Evolutionary conservation across 2,113 vertebrate genomes (phyloP), one percentile per base, ranked within the genome.

Genomic region (Thryonomys swinderianus): DNA sequence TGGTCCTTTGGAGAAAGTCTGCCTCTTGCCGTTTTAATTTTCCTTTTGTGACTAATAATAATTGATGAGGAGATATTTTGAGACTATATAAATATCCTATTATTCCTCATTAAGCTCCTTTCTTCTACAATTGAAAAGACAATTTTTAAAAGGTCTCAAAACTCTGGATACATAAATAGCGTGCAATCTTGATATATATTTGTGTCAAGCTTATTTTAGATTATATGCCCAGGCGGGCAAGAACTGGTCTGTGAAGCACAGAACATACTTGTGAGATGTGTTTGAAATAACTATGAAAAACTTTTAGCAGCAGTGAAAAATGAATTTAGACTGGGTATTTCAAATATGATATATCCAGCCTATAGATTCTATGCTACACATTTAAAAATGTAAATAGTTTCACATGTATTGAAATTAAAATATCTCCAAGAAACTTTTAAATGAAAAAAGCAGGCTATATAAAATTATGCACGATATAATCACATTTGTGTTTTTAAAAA

Each of bases 401-500:
- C 78, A 79, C 74, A 94, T 57, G 73, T 67, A 67, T 48, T 94
- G 30, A 97, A 96, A 85, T 84, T 57, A 76, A 96, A 94, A 93
- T 93, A 84, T 69, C 71, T 93, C 59, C 45, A 94, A 94, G 92
- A 92, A 91, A 93, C 7, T 69, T 93, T 80, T 84, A 90, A 93
- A 76, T 67, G n/a, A 79, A 92, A 86, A 91, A 81, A 84, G 10
- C 42, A 94, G 18, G n/a, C 20, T 95, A 85, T 90, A 95, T 86
- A 80, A 96, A 91, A 91, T n/a, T 42, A 88, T 86, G 21, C 59
- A 76, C 21, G 81, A 84, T 69, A 80, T 94, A 92, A 94, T 89
- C 27, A 45, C 81, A 92, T 87, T 92, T 96, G 89, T 85, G 59
- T 55, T 96, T 95, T 92, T 66, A 81, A 93, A 95, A 95, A 89